Conservation (phyloP, 2,888 invertebrate genomes). For the Apodemia mormo region DNA sequence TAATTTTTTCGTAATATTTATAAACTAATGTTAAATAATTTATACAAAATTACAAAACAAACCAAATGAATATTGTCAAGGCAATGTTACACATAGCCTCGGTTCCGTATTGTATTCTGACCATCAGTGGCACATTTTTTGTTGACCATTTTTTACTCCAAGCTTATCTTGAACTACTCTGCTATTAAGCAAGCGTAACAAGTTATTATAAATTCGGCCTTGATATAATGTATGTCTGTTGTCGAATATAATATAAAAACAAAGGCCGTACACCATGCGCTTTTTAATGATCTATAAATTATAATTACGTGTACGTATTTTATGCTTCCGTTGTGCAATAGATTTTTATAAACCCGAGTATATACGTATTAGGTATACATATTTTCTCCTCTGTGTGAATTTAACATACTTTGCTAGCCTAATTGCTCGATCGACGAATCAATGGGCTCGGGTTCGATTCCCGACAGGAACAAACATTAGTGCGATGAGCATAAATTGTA, state of each 20-base stretch:
- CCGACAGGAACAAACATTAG: too few relatives aligned
- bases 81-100: slow-evolving; percentile 14
- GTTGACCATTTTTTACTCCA: slow-evolving; percentile 23
- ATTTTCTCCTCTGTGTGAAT: too few relatives aligned
- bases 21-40: not conserved
- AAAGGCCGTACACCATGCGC: slow-evolving; percentile 51
- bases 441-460: too few relatives aligned
- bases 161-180: slow-evolving; percentile 28
- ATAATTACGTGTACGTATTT: not conserved
- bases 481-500: too few relatives aligned
- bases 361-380: too few relatives aligned
- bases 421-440: too few relatives aligned
- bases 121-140: slow-evolving; percentile 17
- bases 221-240: slow-evolving; percentile 57
- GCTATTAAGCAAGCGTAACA: slow-evolving; percentile 27
- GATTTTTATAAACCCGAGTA: not conserved
- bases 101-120: slow-evolving; percentile 6
- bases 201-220: slow-evolving; percentile 46
- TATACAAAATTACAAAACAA: not conserved
- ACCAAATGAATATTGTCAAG: slow-evolving; percentile 6
- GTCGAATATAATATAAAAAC: slow-evolving; percentile 54
- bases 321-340: not conserved
- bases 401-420: too few relatives aligned
- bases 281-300: slow-evolving; percentile 37
- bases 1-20: not conserved